phyloP scores from a whole-genome alignment of 2,113 vertebrate genomes.

The Myotis davidii region DNA sequence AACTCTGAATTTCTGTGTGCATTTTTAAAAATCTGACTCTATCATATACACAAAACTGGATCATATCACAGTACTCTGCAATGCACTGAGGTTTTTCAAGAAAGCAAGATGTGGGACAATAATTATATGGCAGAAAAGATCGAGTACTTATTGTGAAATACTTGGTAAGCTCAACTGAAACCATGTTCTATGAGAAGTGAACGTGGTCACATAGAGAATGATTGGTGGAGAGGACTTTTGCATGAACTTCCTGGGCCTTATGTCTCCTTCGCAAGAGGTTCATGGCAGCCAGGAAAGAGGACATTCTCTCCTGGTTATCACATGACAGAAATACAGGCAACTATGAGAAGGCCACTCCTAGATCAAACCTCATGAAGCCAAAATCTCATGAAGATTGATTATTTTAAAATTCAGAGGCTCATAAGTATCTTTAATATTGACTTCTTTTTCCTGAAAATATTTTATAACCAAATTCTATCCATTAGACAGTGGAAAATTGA shows the following conservation, averaged over 20 bases:
- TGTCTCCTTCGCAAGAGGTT: neutral
- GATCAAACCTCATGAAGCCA: neutral
- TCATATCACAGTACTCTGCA: neutral
- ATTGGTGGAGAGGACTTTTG: neutral
- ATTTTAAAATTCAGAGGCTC: slow-evolving; percentile 17
- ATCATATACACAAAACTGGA: neutral
- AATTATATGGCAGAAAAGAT: neutral
- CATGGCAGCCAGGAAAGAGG: neutral
- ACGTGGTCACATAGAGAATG: neutral
- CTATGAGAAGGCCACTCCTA: neutral
- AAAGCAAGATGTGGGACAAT: neutral
- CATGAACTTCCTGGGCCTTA: neutral
- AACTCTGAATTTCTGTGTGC: slow-evolving; percentile 48
- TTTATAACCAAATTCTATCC: neutral
- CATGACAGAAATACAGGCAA: neutral
- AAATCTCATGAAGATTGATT: neutral
- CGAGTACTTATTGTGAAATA: neutral
- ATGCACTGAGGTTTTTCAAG: neutral
- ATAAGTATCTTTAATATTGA: neutral
- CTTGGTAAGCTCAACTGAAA: neutral
- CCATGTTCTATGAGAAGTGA: neutral
- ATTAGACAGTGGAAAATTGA: neutral
- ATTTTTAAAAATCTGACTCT: neutral
- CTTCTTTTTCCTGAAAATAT: slow-evolving; percentile 29
- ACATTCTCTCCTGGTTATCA: neutral